Evolutionary conservation across 2,797 vertebrate genomes (phyloP).

Genomic region (Peromyscus melanophrys): DNA sequence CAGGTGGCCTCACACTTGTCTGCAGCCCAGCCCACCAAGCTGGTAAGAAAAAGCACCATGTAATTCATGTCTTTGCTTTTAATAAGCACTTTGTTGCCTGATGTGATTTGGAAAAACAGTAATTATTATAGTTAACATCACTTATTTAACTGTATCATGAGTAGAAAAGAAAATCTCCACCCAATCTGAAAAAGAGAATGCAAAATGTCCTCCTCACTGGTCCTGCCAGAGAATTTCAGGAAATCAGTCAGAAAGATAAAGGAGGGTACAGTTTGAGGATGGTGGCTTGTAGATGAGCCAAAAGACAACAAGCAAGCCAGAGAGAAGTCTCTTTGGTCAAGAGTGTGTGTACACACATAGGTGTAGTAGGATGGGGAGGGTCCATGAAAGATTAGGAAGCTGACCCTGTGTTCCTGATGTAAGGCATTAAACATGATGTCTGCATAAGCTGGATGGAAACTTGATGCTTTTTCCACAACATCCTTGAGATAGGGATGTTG

Average conservation of each 20-base stretch:
- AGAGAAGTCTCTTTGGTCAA: not conserved
- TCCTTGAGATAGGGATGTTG: not conserved
- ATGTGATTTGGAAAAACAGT: conserved; percentile 70
- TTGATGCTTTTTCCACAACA: not conserved
- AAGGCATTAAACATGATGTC: not conserved
- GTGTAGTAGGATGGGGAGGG: not conserved
- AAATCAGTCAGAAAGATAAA: not conserved
- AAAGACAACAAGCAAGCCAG: not conserved
- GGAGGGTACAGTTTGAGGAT: not conserved
- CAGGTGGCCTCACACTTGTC: not conserved
- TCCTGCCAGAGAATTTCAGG: conserved; percentile 51
- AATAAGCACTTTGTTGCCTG: conserved; percentile 53
- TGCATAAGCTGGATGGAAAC: not conserved
- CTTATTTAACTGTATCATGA: conserved; percentile 65
- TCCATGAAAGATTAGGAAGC: not conserved
- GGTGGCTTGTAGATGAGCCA: not conserved
- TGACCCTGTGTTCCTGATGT: not conserved
- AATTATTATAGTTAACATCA: conserved; percentile 65
- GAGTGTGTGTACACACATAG: not conserved
- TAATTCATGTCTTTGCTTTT: conserved; percentile 39
- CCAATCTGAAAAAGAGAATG: conserved; percentile 55
- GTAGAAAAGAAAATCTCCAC: not conserved
- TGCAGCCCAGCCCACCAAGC: not conserved
- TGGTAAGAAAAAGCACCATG: not conserved
- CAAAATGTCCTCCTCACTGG: not conserved